These are phyloP conservation scores for Trogon melanurus DNA, from an alignment of 2,113 vertebrate species.

Conservation along the genomic window DNA sequence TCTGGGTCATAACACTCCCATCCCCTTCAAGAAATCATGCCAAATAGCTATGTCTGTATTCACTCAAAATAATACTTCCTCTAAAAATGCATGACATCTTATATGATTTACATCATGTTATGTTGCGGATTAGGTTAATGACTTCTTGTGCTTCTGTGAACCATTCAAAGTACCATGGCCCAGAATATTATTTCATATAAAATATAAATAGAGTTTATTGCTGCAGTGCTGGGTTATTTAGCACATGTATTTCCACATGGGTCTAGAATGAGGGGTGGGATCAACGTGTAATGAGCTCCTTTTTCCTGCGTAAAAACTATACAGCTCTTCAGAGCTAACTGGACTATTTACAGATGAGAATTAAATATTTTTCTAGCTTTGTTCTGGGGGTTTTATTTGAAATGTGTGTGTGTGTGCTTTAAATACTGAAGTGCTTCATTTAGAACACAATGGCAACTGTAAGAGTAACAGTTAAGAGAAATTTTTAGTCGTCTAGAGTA, in stretches of 20 bases:
- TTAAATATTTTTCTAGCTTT: background rate
- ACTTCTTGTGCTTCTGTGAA: constrained; percentile 70
- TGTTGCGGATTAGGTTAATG: constrained; percentile 64
- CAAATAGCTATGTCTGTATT: constrained; percentile 61
- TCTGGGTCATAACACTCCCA: constrained; percentile 71
- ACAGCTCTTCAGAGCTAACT: background rate
- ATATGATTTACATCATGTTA: constrained; percentile 71
- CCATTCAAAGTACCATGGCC: background rate
- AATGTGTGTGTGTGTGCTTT: background rate
- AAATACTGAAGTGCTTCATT: background rate
- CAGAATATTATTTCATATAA: constrained; percentile 50
- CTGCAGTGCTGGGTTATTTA: background rate
- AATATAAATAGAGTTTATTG: constrained; percentile 26
- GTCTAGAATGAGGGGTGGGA: constrained; percentile 43
- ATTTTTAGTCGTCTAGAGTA: background rate
- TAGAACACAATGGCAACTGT: background rate
- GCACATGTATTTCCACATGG: constrained; percentile 21
- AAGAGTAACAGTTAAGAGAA: background rate
- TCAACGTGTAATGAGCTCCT: background rate
- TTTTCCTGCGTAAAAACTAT: constrained; percentile 27
- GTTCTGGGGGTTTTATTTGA: background rate
- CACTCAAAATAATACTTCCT: constrained; percentile 70
- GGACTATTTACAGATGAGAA: constrained; percentile 10
- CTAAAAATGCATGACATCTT: constrained; percentile 66
- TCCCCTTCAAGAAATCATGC: constrained; percentile 65